These are phyloP conservation scores for Myrmophylax atrothorax DNA, from an alignment of 2,113 vertebrate species.

Conservation along the genomic window DNA sequence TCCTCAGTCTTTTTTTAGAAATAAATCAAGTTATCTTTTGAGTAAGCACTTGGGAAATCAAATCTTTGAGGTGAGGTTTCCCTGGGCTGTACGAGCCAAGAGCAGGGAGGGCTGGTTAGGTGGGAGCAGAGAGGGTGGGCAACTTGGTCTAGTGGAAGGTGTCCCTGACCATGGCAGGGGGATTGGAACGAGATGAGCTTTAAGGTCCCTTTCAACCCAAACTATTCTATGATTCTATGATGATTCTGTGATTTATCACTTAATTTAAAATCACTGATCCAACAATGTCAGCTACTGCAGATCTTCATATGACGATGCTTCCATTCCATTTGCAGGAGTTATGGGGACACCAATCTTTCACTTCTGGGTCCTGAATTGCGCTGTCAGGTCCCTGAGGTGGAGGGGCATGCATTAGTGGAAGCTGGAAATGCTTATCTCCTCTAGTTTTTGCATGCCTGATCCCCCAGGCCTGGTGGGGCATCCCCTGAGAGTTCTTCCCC, in stretches of 20 bases:
- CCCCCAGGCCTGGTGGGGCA: background rate
- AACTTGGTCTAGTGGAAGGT: background rate
- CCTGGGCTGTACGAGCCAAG: background rate
- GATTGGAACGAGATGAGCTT: background rate
- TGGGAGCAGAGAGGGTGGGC: background rate
- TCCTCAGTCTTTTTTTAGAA: background rate
- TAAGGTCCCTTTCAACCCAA: background rate
- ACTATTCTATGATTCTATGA: background rate
- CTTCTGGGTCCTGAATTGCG: background rate
- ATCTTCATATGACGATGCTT: background rate
- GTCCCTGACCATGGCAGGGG: background rate
- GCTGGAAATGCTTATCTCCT: background rate
- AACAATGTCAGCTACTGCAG: background rate
- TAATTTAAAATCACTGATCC: background rate
- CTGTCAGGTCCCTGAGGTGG: background rate
- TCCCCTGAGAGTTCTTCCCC: background rate
- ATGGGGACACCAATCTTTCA: background rate
- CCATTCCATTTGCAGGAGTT: background rate
- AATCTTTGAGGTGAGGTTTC: background rate
- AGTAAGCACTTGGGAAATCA: background rate
- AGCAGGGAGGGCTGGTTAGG: background rate
- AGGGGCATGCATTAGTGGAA: background rate
- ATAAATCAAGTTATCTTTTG: background rate
- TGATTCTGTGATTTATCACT: background rate
- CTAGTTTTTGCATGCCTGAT: background rate